These are phyloP conservation scores for Cyanistes caeruleus DNA, from an alignment of 2,113 vertebrate species.

Conservation along the genomic window DNA sequence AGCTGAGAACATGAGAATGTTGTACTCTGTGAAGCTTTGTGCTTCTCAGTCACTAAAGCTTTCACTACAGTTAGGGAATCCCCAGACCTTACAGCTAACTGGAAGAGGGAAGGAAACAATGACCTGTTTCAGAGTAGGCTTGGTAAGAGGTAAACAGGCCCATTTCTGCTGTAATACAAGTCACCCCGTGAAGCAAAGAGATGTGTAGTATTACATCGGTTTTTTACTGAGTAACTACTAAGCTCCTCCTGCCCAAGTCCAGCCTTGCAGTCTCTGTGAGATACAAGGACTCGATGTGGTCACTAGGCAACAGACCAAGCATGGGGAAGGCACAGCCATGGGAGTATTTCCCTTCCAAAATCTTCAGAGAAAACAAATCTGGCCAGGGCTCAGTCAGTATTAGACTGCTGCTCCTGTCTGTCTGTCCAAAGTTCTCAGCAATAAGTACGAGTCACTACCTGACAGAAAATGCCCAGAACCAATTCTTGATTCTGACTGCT, in stretches of 20 bases:
- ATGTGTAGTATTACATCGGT: rapidly evolving
- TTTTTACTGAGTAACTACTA: background rate
- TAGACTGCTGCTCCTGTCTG: background rate
- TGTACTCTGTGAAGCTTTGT: background rate
- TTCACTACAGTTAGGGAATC: background rate
- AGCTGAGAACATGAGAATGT: background rate
- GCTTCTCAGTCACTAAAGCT: background rate
- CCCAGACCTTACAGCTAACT: background rate
- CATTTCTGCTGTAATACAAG: background rate
- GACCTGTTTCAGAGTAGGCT: background rate
- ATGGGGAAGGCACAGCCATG: background rate
- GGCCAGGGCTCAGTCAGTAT: background rate
- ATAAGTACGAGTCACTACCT: background rate
- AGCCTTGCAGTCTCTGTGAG: background rate
- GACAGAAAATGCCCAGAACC: background rate
- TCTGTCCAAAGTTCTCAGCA: background rate
- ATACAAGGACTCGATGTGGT: rapidly evolving
- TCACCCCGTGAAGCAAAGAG: background rate
- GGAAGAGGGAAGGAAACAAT: background rate
- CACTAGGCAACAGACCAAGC: background rate
- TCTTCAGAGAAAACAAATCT: background rate
- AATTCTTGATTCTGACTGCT: background rate
- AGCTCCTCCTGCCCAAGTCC: background rate
- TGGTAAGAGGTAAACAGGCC: background rate
- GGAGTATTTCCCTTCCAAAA: background rate